Percentiles rank a stretch among this genome's conserved stretches.
These are phyloP conservation scores for Echinometra lucunter DNA, from an alignment of 53 echinoderm and acorn worm species.

Conservation along the genomic window DNA sequence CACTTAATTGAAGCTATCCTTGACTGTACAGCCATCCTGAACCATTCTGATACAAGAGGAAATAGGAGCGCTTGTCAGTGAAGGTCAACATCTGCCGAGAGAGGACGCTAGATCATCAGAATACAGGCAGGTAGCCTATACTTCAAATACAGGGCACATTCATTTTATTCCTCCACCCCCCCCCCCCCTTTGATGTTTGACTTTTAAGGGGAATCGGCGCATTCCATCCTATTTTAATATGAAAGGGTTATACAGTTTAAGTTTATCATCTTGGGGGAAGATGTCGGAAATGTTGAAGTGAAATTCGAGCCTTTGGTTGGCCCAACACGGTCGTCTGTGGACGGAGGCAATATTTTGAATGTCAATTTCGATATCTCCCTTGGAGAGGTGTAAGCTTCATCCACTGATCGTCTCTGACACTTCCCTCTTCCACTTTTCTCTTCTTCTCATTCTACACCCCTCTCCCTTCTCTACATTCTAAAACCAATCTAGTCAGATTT, in stretches of 20 bases:
- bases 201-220: not conserved
- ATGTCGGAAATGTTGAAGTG: slow-evolving; percentile 14
- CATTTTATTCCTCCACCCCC: too few relatives aligned
- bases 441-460: not conserved
- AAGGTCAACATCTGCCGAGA: not conserved
- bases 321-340: slow-evolving; percentile 28
- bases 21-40: not conserved
- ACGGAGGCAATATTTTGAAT: slow-evolving; percentile 21
- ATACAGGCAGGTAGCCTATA: not conserved
- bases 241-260: not conserved
- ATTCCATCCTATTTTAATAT: not conserved
- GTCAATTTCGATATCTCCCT: slow-evolving; percentile 35
- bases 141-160: too few relatives aligned
- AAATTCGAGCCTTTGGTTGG: slow-evolving; percentile 8
- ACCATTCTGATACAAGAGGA: not conserved
- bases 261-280: not conserved
- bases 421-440: not conserved
- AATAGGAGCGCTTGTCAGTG: not conserved
- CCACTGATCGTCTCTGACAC: not conserved
- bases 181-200: too few relatives aligned
- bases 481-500: too few relatives aligned
- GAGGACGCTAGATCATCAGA: not conserved
- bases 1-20: slow-evolving; percentile 6
- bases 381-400: not conserved
- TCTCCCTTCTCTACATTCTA: not conserved